Conservation (phyloP, 2,797 vertebrate species). For the Balearica regulorum region DNA sequence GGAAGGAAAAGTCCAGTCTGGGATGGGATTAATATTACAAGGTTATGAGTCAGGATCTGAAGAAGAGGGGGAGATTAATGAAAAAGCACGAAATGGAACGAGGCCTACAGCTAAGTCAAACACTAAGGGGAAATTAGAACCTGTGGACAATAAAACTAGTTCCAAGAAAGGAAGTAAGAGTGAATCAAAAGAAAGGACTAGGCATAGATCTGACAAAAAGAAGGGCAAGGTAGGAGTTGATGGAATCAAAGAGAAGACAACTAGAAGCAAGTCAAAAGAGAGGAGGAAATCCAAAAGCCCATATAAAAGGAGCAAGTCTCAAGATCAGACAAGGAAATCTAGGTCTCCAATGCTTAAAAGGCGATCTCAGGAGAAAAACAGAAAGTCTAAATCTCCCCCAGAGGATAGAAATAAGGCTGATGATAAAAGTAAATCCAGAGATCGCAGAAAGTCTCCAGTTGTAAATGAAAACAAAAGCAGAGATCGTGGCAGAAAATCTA, state of each 20-base stretch:
- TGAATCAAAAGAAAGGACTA: conserved; percentile 86
- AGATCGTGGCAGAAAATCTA: conserved; percentile 82
- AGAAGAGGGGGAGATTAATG: conserved; percentile 90
- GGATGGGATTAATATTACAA: conserved; percentile 97
- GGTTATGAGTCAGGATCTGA: conserved; percentile 98
- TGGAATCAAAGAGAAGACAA: conserved; percentile 76
- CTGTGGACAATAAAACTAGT: conserved; percentile 84
- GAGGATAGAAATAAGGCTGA: conserved; percentile 79
- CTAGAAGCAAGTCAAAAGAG: conserved; percentile 90
- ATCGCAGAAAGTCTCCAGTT: conserved; percentile 82
- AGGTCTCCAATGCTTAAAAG: conserved; percentile 84
- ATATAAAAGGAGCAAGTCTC: conserved; percentile 81
- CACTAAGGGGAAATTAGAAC: conserved; percentile 85
- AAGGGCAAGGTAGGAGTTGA: conserved; percentile 81
- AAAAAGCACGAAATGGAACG: conserved; percentile 88
- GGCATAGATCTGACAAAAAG: conserved; percentile 87
- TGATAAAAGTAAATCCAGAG: conserved; percentile 76
- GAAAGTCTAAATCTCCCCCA: conserved; percentile 74
- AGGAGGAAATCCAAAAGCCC: conserved; percentile 85
- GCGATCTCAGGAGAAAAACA: conserved; percentile 77
- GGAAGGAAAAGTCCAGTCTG: conserved; percentile 89
- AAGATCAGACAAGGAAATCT: conserved; percentile 85
- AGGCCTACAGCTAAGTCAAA: conserved; percentile 78
- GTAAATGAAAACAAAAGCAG: conserved; percentile 83
- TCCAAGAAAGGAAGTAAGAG: conserved; percentile 87